Conservation (phyloP, 2,888 invertebrate species). For the Vesta saturnalis region DNA sequence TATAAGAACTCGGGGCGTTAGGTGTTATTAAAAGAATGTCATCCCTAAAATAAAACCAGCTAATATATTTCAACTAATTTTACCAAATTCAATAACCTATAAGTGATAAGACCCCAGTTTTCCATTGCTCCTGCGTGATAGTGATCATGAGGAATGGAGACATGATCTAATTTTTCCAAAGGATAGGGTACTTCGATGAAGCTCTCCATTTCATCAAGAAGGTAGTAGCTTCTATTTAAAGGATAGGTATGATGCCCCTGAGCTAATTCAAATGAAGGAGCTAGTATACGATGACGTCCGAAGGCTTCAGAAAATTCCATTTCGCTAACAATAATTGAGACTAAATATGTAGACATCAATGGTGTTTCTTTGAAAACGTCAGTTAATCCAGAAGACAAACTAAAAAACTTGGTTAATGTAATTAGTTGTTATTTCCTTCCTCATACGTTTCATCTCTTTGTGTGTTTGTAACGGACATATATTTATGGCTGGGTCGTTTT, state of each 20-base stretch:
- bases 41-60: conserved; percentile 60
- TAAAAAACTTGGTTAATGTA: neutral
- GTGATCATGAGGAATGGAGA: conserved; percentile 15
- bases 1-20: conserved; percentile 58
- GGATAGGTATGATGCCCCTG: conserved; percentile 59
- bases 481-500: conserved; percentile 63
- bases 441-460: conserved; percentile 10
- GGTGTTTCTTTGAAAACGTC: neutral
- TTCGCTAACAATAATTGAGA: conserved; percentile 78
- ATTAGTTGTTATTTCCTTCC: neutral
- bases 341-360: conserved; percentile 81
- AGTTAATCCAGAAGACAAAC: neutral
- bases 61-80: neutral
- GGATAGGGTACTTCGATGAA: conserved; percentile 68
- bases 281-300: conserved; percentile 48
- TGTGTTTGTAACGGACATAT: conserved; percentile 42
- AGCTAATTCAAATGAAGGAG: conserved; percentile 48
- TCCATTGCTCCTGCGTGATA: conserved; percentile 71
- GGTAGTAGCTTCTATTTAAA: conserved; percentile 59
- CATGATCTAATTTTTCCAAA: conserved; percentile 73
- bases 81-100: too few relatives aligned
- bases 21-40: conserved; percentile 67
- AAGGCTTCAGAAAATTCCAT: conserved; percentile 57
- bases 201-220: conserved; percentile 64
- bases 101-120: conserved; percentile 91